Conservation (phyloP, 2,113 vertebrate species). For the Carlito syrichta region DNA sequence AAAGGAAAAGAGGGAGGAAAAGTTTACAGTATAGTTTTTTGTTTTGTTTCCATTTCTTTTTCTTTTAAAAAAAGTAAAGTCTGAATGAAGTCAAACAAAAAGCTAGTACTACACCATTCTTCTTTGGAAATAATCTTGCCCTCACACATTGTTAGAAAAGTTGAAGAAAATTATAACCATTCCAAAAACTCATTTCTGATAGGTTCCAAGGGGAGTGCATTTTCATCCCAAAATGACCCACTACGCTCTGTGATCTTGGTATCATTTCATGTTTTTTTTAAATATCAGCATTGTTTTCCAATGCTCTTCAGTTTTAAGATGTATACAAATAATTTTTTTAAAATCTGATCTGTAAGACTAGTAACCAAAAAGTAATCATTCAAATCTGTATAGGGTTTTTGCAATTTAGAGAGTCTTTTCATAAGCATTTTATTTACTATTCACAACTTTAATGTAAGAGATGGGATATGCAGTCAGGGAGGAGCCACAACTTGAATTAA, state of each 20-base stretch:
- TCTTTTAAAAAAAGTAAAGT: slow-evolving; percentile 8
- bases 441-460: background rate
- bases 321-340: background rate
- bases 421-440: background rate
- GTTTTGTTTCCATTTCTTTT: background rate
- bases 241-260: background rate
- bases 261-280: background rate
- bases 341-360: background rate
- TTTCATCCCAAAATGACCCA: background rate
- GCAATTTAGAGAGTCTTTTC: background rate
- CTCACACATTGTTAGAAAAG: slow-evolving; percentile 1
- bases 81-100: slow-evolving; percentile 24
- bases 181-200: background rate
- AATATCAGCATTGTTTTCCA: background rate
- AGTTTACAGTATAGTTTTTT: background rate
- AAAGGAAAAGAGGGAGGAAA: background rate
- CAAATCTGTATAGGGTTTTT: background rate
- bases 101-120: background rate
- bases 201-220: background rate
- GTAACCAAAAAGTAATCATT: background rate
- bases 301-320: background rate
- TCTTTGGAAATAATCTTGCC: slow-evolving; percentile 5
- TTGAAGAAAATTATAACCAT: background rate
- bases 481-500: background rate
- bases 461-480: background rate